phyloP scores from a whole-genome alignment of 2,888 invertebrate species.

The Atrina japonica region DNA sequence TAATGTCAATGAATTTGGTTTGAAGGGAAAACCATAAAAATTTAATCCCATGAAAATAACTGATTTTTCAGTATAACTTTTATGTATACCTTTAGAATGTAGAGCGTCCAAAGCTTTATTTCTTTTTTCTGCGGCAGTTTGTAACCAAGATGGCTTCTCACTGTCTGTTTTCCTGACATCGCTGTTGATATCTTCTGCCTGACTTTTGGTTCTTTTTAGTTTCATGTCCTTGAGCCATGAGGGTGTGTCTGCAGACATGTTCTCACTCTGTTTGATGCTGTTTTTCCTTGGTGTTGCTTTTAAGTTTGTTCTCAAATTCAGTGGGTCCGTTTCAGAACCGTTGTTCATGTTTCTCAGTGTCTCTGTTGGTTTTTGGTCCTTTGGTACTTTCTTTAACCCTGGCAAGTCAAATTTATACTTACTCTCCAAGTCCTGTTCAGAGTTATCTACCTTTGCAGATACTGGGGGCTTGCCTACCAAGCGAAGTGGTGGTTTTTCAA shows the following conservation, averaged over 20 bases:
- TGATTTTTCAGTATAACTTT: too few relatives aligned
- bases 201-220: conserved; percentile 25
- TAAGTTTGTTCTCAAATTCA: neutral
- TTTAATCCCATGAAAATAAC: too few relatives aligned
- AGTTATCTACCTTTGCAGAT: conserved; percentile 9
- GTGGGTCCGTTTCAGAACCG: neutral
- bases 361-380: conserved; percentile 22
- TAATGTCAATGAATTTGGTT: too few relatives aligned
- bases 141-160: conserved; percentile 38
- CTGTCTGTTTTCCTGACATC: conserved; percentile 5
- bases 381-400: conserved; percentile 43
- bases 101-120: conserved; percentile 50
- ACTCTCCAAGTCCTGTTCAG: conserved; percentile 28
- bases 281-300: conserved; percentile 29
- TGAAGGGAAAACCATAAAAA: too few relatives aligned
- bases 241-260: conserved; percentile 18
- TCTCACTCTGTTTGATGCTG: neutral
- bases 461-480: conserved; percentile 30
- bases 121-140: conserved; percentile 53
- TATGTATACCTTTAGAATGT: conserved; percentile 61
- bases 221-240: conserved; percentile 43
- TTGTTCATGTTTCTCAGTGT: conserved; percentile 8
- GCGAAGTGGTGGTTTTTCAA: conserved; percentile 53
- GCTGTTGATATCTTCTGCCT: conserved; percentile 18
- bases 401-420: conserved; percentile 59